Evolutionary conservation across 2,888 invertebrate species (phyloP), one percentile per base, ranked within the genome.

Genomic region (Drosophila ustulata): DNA sequence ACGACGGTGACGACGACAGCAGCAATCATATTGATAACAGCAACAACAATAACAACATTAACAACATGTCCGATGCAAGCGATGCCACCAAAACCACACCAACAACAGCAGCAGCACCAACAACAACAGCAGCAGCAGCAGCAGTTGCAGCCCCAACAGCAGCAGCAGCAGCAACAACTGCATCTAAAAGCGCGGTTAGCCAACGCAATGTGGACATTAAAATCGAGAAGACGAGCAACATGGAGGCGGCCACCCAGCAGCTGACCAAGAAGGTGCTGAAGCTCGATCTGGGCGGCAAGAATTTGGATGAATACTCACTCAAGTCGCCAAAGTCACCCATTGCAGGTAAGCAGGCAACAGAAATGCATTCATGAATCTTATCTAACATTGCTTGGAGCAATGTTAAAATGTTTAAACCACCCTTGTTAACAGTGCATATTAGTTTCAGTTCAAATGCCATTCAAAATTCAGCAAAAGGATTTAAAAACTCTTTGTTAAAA

Each of bases 151-250:
- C 68, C 46, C 4, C 63, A 46, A n/a, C 67, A 66, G 41, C 72
- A 50, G 5, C 59, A 53, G n/a, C 70, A 61, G 5, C 59, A 47
- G n/a, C 62, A 66, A 2, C 46, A 32, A 3, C 32, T n/a, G 0
- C 55, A 13, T 1, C 73, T 51, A 91, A 82, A 82, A 94, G 94
- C 77, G 94, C 94, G 28, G 93, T 94, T 51, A 94, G 94, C 75
- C 94, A 94, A 82, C 93, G 94, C 71, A 94, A 94, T 46, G 93
- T 94, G 52, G 94, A 94, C 79, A 93, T 94, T 49, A 92, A 93
- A 89, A 93, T 94, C 65, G 93, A 93, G 45, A 90, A 84, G 53
- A 89, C 88, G 11, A 93, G 93, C 53, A 78, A 88, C 62, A 79
- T 80, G 72, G 88, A 90, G 26, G 66, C 63, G 1, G 80, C 88